Base-by-base conservation (phyloP, 2,888 invertebrate genomes). In the Heliconius aoede region DNA sequence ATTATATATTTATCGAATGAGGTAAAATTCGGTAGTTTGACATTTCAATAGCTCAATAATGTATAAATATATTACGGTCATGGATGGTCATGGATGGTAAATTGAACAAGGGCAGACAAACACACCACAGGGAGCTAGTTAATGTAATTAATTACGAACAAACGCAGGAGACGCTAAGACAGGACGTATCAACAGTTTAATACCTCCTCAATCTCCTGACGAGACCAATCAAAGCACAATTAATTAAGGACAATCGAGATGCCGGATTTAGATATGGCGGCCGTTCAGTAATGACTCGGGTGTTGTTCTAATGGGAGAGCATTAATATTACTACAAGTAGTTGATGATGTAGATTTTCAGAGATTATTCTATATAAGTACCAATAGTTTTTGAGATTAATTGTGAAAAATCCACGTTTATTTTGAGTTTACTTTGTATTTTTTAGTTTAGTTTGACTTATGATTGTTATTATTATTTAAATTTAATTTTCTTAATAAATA, bases 171-270 rank as follows among this genome's bases (percentile, higher is more conserved):
- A 72, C 24, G 55, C 69, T 69, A 69, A 69, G 69, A 69, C 69
- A 15, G 30, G 55, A 30, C 65, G 83, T 85, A 85, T 89, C 88
- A 86, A 83, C 87, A 85, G 85, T 82, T 86, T 86, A 86, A 89
- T 89, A 88, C 88, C 88, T 88, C 84, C 81, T 88, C 87, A 88
- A 88, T 89, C 88, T 82, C 85, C 83, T 84, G 89, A 86, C 86
- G 84, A 83, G 83, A 78, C 84, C 88, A 88, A 91, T 90, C 90
- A 90, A 87, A 86, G 83, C 81, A 85, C 86, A 90, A 91, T 90
- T 91, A 89, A 91, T 90, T 90, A 90, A 84, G 78, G 79, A 83
- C 74, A 84, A 76, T 80, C 78, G 67, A 76, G 78, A 77, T 77
- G 62, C 67, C 24, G 72, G 72, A 76, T 74, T 76, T 72, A 76